These are phyloP conservation scores for Drosophila vallismaia DNA, from an alignment of 2,888 invertebrate species.

Conservation along the genomic window DNA sequence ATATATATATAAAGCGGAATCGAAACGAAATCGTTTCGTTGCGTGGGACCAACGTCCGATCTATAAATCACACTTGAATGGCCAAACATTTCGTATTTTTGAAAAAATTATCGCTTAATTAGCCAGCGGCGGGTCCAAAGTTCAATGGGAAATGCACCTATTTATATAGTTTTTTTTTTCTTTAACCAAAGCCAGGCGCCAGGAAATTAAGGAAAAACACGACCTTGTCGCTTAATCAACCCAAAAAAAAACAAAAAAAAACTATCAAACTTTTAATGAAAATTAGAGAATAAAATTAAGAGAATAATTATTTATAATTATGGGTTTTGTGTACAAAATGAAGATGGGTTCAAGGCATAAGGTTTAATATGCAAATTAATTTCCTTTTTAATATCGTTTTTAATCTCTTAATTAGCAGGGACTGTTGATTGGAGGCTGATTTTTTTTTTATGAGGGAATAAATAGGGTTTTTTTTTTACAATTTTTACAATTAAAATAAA, in stretches of 20 bases:
- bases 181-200: slow-evolving; percentile 28
- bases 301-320: background rate
- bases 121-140: slow-evolving; percentile 21
- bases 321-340: background rate
- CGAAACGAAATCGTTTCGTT: slow-evolving; percentile 42
- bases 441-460: too few species aligned
- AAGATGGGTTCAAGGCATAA: background rate
- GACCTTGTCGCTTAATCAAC: background rate
- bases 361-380: background rate
- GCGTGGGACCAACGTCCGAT: slow-evolving; percentile 58
- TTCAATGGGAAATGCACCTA: slow-evolving; percentile 34
- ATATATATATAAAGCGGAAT: slow-evolving; percentile 1
- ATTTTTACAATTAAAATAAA: too few species aligned
- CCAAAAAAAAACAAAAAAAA: background rate
- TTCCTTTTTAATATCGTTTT: background rate
- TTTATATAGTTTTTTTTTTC: background rate
- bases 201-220: background rate
- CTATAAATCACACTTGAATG: slow-evolving; percentile 72
- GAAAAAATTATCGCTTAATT: slow-evolving; percentile 35
- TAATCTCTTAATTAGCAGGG: background rate
- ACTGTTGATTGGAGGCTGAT: background rate
- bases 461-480: too few species aligned
- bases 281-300: background rate
- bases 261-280: background rate
- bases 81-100: slow-evolving; percentile 1